Percentiles rank a stretch among this genome's conserved stretches.
These are phyloP conservation scores for Eumerus sabulonum DNA, from an alignment of 2,888 invertebrate species.

Conservation along the genomic window DNA sequence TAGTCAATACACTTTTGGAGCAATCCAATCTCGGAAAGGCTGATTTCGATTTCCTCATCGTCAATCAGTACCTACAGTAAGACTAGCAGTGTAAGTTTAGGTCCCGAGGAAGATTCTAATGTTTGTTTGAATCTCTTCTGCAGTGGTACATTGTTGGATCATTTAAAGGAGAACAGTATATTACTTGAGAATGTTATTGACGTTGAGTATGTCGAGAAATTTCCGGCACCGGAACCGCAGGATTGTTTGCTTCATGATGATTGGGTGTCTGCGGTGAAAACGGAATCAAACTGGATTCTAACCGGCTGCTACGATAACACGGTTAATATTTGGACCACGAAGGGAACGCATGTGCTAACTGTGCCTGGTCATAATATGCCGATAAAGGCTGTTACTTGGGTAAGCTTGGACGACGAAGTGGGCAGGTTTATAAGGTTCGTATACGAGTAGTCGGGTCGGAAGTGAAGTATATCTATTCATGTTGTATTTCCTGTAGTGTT, in stretches of 20 bases:
- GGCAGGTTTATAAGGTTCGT: constrained; percentile 85
- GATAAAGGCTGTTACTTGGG: constrained; percentile 93
- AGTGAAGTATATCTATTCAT: too few relatives aligned
- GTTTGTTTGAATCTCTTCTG: not conserved
- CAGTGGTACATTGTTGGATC: constrained; percentile 79
- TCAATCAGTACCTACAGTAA: constrained; percentile 88
- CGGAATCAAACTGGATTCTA: constrained; percentile 87
- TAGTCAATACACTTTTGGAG: constrained; percentile 87
- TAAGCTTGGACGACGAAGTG: constrained; percentile 83
- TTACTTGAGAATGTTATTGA: constrained; percentile 92
- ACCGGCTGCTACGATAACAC: constrained; percentile 97
- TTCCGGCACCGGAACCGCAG: constrained; percentile 94
- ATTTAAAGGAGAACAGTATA: constrained; percentile 86
- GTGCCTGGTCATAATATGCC: constrained; percentile 93
- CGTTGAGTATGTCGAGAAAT: constrained; percentile 94
- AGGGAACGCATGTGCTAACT: constrained; percentile 90
- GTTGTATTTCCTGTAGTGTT: constrained; percentile 80
- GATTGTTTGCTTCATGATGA: constrained; percentile 97
- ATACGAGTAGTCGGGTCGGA: too few relatives aligned
- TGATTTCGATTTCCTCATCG: constrained; percentile 93
- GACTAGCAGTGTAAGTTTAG: constrained; percentile 37
- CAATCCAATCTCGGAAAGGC: constrained; percentile 74
- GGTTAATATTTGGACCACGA: constrained; percentile 92
- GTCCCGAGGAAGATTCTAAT: too few relatives aligned
- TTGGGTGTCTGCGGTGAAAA: constrained; percentile 95